Conservation (phyloP, 2,888 invertebrate genomes). For the Tanypteryx hageni region DNA sequence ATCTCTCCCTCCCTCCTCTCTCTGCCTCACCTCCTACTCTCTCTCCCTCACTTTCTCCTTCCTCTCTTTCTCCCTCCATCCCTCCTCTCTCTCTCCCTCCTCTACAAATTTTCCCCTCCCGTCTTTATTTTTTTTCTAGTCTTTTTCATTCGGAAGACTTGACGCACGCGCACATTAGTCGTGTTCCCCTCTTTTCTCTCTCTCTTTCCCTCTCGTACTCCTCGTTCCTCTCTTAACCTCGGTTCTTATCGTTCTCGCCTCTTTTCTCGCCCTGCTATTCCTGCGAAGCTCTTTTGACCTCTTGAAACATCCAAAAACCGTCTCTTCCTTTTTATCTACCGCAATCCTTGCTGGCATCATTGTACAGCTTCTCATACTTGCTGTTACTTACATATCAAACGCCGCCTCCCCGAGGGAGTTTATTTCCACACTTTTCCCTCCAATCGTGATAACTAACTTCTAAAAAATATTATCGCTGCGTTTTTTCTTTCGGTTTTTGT, state of each 20-base stretch:
- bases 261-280: background rate
- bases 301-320: conserved; percentile 21
- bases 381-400: conserved; percentile 13
- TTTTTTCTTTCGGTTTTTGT: background rate
- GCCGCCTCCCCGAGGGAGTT: background rate
- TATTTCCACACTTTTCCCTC: background rate
- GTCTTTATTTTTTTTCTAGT: background rate
- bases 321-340: background rate
- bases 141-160: background rate
- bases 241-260: background rate
- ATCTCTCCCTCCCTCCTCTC: no score
- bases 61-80: background rate
- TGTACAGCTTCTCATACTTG: background rate
- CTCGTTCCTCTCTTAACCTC: background rate
- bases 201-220: background rate
- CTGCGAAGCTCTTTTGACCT: conserved; percentile 18
- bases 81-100: background rate
- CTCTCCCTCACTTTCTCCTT: no score
- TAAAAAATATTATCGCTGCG: background rate
- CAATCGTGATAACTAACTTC: background rate
- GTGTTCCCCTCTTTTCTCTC: background rate
- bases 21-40: no score
- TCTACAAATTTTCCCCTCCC: background rate
- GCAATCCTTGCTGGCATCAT: background rate
- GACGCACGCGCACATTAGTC: background rate